Percentiles rank a stretch among this genome's conserved stretches.
Conservation (phyloP, 2,797 vertebrate genomes). For the Hyperoplus immaculatus region DNA sequence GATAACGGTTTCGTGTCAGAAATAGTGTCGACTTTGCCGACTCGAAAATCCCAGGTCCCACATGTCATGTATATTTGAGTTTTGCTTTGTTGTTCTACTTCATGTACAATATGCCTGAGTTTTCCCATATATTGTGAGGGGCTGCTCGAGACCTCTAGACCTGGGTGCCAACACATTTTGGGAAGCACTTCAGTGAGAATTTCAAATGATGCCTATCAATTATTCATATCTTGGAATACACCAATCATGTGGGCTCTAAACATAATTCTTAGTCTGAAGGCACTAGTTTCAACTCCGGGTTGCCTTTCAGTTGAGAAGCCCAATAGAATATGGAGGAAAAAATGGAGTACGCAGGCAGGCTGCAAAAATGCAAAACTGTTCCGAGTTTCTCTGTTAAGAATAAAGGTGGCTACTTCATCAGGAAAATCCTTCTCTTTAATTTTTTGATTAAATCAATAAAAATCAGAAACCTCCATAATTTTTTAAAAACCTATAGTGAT, state of each 20-base stretch:
- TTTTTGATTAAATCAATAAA: constrained; percentile 30
- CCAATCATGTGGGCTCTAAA: constrained; percentile 74
- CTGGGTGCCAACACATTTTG: constrained; percentile 83
- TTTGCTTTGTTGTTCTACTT: constrained; percentile 81
- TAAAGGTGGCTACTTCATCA: constrained; percentile 33
- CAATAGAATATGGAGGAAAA: constrained; percentile 37
- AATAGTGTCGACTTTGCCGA: constrained; percentile 59
- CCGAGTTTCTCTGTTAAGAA: constrained; percentile 22
- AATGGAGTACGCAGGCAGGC: constrained; percentile 36
- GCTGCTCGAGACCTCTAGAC: constrained; percentile 82
- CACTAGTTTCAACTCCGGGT: constrained; percentile 64
- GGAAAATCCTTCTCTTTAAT: constrained; percentile 14
- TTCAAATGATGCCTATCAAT: constrained; percentile 82
- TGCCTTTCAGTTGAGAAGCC: constrained; percentile 39
- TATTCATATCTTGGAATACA: constrained; percentile 84
- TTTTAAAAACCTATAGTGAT: too few species aligned
- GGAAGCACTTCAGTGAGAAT: constrained; percentile 87
- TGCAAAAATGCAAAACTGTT: constrained; percentile 42
- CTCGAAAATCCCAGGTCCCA: constrained; percentile 69
- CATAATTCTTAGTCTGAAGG: constrained; percentile 76
- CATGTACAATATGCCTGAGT: constrained; percentile 76
- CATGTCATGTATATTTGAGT: constrained; percentile 81
- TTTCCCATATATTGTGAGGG: constrained; percentile 76
- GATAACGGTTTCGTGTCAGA: constrained; percentile 56
- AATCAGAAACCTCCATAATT: constrained; percentile 6